Conservation (phyloP, 1,140 invertebrate genomes). For the Tetramorium parvispinum region DNA sequence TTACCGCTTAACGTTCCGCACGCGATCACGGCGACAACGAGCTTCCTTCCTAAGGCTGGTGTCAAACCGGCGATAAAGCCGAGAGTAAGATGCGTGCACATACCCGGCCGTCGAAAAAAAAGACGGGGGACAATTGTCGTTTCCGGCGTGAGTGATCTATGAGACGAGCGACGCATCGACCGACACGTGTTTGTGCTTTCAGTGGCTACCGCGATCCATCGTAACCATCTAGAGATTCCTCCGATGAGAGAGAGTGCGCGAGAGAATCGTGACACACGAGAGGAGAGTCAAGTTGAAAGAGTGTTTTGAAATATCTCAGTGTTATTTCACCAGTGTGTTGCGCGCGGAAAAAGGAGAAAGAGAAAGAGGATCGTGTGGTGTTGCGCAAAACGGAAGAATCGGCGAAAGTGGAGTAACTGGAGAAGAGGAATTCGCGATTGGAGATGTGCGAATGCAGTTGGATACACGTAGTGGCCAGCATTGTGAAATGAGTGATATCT, state of each 20-base stretch:
- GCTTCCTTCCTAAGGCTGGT: slow-evolving; percentile 16
- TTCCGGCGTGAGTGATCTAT: slow-evolving; percentile 7
- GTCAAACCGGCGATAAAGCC: slow-evolving; percentile 13
- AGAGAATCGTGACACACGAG: slow-evolving; percentile 16
- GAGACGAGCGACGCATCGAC: neutral
- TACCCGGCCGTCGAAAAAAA: slow-evolving; percentile 5
- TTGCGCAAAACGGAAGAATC: neutral
- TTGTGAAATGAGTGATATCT: slow-evolving; percentile 37
- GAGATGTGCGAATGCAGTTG: neutral
- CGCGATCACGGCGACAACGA: slow-evolving; percentile 19
- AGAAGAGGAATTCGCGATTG: neutral
- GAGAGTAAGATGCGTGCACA: slow-evolving; percentile 32
- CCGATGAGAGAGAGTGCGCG: neutral
- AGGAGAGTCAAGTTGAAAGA: slow-evolving; percentile 12
- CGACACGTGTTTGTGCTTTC: slow-evolving; percentile 52
- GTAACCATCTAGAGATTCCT: slow-evolving; percentile 14
- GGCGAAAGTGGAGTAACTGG: neutral
- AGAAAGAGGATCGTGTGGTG: neutral
- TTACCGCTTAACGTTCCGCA: slow-evolving; percentile 4
- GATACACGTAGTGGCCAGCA: slow-evolving; percentile 12
- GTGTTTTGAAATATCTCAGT: slow-evolving; percentile 23
- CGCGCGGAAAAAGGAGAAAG: neutral
- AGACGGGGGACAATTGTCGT: neutral
- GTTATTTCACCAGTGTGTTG: slow-evolving; percentile 20
- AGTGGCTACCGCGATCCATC: slow-evolving; percentile 23